Percentiles rank a stretch among this genome's conserved stretches.
These are phyloP conservation scores for Apteryx mantelli DNA, from an alignment of 2,113 vertebrate species.

Conservation along the genomic window DNA sequence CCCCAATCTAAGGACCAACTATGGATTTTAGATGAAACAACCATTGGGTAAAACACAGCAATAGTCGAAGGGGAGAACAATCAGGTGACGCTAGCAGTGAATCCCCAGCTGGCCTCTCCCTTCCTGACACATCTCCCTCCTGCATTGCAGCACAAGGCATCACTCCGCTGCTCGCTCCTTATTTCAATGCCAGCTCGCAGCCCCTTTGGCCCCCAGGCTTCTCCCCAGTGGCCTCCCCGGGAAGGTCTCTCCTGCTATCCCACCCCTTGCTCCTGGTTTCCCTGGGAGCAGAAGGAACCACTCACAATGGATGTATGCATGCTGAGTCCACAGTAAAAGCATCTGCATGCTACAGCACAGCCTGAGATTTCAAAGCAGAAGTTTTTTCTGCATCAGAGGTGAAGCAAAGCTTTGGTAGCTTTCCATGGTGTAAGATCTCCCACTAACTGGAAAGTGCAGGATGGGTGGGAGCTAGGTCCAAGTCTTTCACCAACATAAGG, in stretches of 20 bases:
- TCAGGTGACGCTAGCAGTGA: not conserved
- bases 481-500: not conserved
- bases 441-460: not conserved
- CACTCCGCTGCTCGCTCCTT: not conserved
- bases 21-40: not conserved
- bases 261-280: not conserved
- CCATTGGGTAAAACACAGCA: not conserved
- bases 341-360: not conserved
- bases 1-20: not conserved
- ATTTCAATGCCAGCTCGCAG: not conserved
- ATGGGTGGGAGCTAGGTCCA: not conserved
- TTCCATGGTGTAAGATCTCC: not conserved
- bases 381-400: not conserved
- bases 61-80: fast-evolving
- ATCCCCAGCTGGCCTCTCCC: not conserved
- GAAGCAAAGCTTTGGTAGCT: not conserved
- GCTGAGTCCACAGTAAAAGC: not conserved
- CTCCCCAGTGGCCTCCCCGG: not conserved
- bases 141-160: not conserved
- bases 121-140: not conserved
- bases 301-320: not conserved
- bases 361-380: not conserved
- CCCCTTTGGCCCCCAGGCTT: not conserved
- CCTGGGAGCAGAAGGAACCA: not conserved
- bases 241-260: not conserved